These are phyloP conservation scores for Mionectes macconnelli DNA, from an alignment of 2,113 vertebrate genomes.

Conservation along the genomic window DNA sequence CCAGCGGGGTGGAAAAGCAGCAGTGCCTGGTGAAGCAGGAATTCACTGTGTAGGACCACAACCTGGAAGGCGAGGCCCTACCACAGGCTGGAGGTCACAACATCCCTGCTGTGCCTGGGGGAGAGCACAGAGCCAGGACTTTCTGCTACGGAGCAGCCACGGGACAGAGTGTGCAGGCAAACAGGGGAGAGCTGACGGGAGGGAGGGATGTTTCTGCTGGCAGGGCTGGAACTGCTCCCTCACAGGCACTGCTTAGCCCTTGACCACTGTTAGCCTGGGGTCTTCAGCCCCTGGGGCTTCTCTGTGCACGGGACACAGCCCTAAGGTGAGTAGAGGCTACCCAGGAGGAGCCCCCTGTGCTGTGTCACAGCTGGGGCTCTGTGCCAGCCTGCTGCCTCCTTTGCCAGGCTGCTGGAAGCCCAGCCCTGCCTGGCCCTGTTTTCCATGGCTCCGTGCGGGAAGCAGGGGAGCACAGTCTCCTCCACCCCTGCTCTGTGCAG, in stretches of 20 bases:
- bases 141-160: not conserved
- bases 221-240: not conserved
- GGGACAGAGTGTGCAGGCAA: not conserved
- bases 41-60: not conserved
- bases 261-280: not conserved
- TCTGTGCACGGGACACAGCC: not conserved
- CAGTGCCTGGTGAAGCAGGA: not conserved
- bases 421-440: not conserved
- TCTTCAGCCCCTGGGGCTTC: not conserved
- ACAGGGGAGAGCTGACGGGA: not conserved
- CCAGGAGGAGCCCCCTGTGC: not conserved
- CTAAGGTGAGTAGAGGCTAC: not conserved
- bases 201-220: not conserved
- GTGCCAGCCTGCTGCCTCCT: not conserved
- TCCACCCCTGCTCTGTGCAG: conserved; percentile 1
- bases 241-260: not conserved
- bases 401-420: not conserved
- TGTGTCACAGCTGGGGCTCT: not conserved
- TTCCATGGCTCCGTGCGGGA: not conserved
- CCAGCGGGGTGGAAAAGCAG: not conserved
- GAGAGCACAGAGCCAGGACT: not conserved
- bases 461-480: conserved; percentile 11
- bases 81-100: accelerated
- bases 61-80: not conserved
- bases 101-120: not conserved